phyloP scores from a whole-genome alignment of 2,888 invertebrate species.

The Himalopsyche anomala region DNA sequence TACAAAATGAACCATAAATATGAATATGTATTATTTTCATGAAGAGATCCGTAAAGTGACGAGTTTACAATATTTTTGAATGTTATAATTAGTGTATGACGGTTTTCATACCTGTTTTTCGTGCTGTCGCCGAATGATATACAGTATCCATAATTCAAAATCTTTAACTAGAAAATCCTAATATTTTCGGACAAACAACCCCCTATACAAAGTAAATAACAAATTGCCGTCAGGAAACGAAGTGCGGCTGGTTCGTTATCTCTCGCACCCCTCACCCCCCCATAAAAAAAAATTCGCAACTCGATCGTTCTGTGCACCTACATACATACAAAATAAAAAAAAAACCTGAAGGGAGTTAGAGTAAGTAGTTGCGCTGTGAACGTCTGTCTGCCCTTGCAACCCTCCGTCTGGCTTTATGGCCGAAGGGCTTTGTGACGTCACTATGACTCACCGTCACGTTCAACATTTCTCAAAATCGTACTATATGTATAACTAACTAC shows the following conservation, averaged over 20 bases:
- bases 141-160: too few species aligned
- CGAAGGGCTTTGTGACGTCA: conserved; percentile 39
- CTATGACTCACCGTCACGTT: conserved; percentile 38
- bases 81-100: not conserved
- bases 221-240: conserved; percentile 8
- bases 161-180: too few species aligned
- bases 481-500: not conserved
- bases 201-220: not conserved
- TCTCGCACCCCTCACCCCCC: conserved; percentile 12
- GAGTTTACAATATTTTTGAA: too few species aligned
- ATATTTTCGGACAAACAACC: too few species aligned
- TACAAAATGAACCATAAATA: too few species aligned
- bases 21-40: too few species aligned
- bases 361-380: not conserved
- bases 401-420: conserved; percentile 42
- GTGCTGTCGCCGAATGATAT: not conserved
- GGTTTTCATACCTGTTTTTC: not conserved
- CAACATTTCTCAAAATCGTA: conserved; percentile 17
- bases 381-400: conserved; percentile 35
- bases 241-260: conserved; percentile 37
- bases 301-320: conserved; percentile 26
- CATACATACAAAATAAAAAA: not conserved
- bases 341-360: not conserved
- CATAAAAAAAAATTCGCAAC: not conserved
- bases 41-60: too few species aligned